phyloP scores from a whole-genome alignment of 1,140 invertebrate species.

The Musca vetustissima region DNA sequence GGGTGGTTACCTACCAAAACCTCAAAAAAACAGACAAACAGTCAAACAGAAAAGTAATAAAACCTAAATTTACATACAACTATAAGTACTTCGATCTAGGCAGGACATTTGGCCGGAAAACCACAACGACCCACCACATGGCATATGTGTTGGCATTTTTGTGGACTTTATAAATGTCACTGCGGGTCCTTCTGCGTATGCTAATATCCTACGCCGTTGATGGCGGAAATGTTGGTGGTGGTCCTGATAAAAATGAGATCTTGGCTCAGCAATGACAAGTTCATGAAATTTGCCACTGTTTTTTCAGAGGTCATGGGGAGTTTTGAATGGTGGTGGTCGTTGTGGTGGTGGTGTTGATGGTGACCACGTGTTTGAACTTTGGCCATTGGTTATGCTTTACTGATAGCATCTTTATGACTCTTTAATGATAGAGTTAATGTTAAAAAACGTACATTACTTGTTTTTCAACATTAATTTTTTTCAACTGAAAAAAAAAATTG shows the following conservation, averaged over 20 bases:
- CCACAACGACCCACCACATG: too few species aligned
- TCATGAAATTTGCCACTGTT: neutral
- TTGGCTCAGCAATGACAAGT: neutral
- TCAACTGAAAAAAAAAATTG: too few species aligned
- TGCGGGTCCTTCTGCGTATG: neutral
- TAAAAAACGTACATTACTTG: too few species aligned
- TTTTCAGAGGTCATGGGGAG: neutral
- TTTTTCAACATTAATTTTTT: too few species aligned
- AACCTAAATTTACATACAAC: slow-evolving; percentile 7
- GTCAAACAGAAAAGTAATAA: neutral
- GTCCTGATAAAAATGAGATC: neutral
- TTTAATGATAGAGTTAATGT: slow-evolving; percentile 17
- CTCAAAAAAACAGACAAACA: too few species aligned
- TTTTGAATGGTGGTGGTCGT: too few species aligned
- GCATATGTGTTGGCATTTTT: too few species aligned
- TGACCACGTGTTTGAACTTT: slow-evolving; percentile 14
- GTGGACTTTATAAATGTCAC: too few species aligned
- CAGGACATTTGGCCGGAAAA: neutral
- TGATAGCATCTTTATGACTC: slow-evolving; percentile 25
- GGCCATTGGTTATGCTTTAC: slow-evolving; percentile 6
- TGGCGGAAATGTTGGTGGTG: slow-evolving; percentile 13
- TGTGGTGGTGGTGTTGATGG: neutral
- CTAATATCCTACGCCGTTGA: neutral
- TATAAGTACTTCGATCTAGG: too few species aligned
- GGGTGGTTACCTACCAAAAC: too few species aligned